These are phyloP conservation scores for Syngnathus acus DNA, from an alignment of 2,797 vertebrate species.

Conservation along the genomic window DNA sequence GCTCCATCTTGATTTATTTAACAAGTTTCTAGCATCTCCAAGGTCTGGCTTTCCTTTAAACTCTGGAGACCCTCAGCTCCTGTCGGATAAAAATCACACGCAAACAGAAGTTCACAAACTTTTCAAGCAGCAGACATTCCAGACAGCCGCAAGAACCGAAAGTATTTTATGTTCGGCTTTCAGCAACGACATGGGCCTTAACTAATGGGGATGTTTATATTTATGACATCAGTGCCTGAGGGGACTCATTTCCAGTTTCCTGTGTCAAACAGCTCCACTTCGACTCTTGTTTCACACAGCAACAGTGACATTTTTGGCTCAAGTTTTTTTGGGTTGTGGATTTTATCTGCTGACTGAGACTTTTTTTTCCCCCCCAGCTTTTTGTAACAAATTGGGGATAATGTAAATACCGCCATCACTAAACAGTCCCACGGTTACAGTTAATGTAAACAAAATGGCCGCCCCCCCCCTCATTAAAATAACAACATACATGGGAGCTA, in stretches of 20 bases:
- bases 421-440: not conserved
- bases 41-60: not conserved
- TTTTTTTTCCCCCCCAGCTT: not conserved
- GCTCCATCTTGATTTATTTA: slow-evolving; percentile 55
- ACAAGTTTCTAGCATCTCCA: slow-evolving; percentile 22
- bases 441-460: not conserved
- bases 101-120: not conserved
- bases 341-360: not conserved
- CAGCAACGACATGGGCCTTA: slow-evolving; percentile 9
- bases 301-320: slow-evolving; percentile 3
- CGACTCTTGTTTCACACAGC: slow-evolving; percentile 32
- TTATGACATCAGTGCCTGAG: slow-evolving; percentile 30
- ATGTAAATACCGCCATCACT: not conserved
- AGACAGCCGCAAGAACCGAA: not conserved
- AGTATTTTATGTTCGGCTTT: slow-evolving; percentile 27
- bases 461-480: slow-evolving; percentile 32
- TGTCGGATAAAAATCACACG: slow-evolving; percentile 18
- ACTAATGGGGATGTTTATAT: slow-evolving; percentile 35
- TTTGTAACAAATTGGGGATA: not conserved
- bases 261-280: slow-evolving; percentile 1
- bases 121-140: not conserved
- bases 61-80: slow-evolving; percentile 10
- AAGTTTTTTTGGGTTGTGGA: not conserved
- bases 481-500: slow-evolving; percentile 39
- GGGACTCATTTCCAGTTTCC: slow-evolving; percentile 25